Evolutionary conservation across 2,113 vertebrate species (phyloP), one percentile per base, ranked within the genome.

Genomic region (Peucedramus taeniatus): DNA sequence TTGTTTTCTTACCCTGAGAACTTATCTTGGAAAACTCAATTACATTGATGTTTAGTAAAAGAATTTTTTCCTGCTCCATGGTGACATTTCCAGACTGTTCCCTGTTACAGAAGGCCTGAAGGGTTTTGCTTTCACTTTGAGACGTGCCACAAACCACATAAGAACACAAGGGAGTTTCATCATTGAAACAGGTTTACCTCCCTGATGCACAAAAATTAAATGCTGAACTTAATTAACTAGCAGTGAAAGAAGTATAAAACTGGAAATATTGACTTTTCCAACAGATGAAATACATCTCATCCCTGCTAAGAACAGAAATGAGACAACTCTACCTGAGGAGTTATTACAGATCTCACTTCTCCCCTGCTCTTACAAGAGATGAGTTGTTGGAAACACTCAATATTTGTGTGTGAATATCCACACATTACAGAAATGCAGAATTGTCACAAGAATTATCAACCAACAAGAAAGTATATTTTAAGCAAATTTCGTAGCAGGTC

Each of bases 21-120:
- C 72, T 77, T 66, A 53, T 4, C 54, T 50, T 39, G 27, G 75
- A 92, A 90, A 94, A 89, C 23, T 65, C 77, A 84, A 82, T 79
- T 77, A 96, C 49, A 53, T 2, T 75, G 83, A 15, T 5, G 23
- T 54, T 79, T 14, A 60, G 56, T 49, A 60, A 75, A 63, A 59
- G 30, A 10, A 45, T 17, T 64, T 89, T 87, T 78, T 50, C 76
- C 70, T 44, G 54, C 65, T 92, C 59, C 35, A 10, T 18, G 20
- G 40, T 64, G 56, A 42, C 17, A 59, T 51, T 83, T 70, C 71
- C 74, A 37, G 79, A 80, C 47, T 31, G 30, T 14, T 78, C 35
- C 37, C 44, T 56, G 17, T 11, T 51, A 76, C 1, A 76, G 51
- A 63, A 28, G 27, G 23, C 23, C 72, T 78, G 76, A 45, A 78